phyloP scores from a whole-genome alignment of 2,888 invertebrate species.

The Caenorhabditis imperialis region DNA sequence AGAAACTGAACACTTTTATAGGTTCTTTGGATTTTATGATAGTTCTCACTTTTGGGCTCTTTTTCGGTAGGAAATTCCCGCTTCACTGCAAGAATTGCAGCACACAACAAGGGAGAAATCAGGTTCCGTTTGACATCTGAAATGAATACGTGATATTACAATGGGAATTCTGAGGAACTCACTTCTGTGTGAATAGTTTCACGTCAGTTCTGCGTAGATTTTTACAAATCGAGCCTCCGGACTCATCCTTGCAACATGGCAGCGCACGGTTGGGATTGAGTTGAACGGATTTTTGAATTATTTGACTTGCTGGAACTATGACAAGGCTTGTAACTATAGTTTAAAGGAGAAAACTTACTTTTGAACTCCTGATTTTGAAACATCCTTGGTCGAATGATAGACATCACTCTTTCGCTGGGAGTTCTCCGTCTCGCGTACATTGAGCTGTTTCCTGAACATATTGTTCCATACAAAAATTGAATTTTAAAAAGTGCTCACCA shows the following conservation, averaged over 20 bases:
- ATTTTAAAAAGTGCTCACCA: conserved; percentile 23
- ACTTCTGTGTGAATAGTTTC: conserved; percentile 59
- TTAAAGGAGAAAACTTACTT: conserved; percentile 19
- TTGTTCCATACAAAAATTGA: too few species aligned
- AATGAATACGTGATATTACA: neutral
- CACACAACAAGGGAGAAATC: conserved; percentile 68
- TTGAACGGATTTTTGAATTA: conserved; percentile 29
- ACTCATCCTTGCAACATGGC: conserved; percentile 68
- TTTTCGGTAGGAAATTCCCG: conserved; percentile 60
- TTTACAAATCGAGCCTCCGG: conserved; percentile 65
- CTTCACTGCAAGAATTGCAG: conserved; percentile 64
- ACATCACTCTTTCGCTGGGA: conserved; percentile 41
- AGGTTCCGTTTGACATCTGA: conserved; percentile 61
- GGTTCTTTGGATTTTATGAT: too few species aligned
- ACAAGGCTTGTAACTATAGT: neutral
- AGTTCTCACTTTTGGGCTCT: conserved; percentile 61
- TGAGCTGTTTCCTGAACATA: conserved; percentile 25
- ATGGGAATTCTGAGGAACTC: neutral
- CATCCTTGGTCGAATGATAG: conserved; percentile 49
- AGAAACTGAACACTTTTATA: conserved; percentile 67
- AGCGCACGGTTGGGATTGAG: conserved; percentile 54
- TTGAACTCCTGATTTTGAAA: conserved; percentile 37
- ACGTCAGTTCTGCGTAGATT: conserved; percentile 59
- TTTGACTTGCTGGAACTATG: conserved; percentile 20
- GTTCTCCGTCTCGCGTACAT: conserved; percentile 50